Evolutionary conservation across 2,797 vertebrate genomes (phyloP).

Genomic region (Xyrichtys novacula): DNA sequence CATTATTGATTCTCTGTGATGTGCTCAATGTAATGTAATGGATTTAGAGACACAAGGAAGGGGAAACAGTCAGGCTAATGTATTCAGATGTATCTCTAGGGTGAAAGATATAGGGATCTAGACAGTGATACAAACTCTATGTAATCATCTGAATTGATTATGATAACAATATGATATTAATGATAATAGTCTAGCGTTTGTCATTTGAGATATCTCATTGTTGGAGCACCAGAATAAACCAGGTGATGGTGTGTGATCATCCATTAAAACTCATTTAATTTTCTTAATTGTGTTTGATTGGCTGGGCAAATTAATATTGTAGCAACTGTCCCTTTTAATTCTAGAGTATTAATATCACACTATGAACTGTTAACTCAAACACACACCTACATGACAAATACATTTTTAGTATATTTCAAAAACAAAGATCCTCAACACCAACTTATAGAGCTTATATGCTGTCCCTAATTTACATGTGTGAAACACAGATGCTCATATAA

Average conservation of each 20-base stretch:
- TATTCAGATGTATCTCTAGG: not conserved
- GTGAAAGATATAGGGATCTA: not conserved
- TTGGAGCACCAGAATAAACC: conserved; percentile 5
- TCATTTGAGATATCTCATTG: not conserved
- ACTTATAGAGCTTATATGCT: not conserved
- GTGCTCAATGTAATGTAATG: not conserved
- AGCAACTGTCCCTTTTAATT: not conserved
- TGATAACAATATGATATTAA: not conserved
- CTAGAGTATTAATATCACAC: not conserved
- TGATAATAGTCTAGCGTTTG: not conserved
- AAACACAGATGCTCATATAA: not conserved
- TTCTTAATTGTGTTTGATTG: conserved; percentile 8
- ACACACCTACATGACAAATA: not conserved
- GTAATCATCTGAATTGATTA: not conserved
- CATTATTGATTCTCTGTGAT: not conserved
- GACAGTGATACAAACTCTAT: too few relatives aligned
- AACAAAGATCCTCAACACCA: not conserved
- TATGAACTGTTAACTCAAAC: not conserved
- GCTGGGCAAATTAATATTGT: not conserved
- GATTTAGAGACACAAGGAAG: not conserved
- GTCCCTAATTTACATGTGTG: not conserved
- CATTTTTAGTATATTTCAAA: not conserved
- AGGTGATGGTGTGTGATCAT: conserved; percentile 7
- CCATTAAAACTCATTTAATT: conserved; percentile 12
- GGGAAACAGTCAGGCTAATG: not conserved